Base-by-base conservation (phyloP, 2,113 vertebrate species). In the Sprattus sprattus region DNA sequence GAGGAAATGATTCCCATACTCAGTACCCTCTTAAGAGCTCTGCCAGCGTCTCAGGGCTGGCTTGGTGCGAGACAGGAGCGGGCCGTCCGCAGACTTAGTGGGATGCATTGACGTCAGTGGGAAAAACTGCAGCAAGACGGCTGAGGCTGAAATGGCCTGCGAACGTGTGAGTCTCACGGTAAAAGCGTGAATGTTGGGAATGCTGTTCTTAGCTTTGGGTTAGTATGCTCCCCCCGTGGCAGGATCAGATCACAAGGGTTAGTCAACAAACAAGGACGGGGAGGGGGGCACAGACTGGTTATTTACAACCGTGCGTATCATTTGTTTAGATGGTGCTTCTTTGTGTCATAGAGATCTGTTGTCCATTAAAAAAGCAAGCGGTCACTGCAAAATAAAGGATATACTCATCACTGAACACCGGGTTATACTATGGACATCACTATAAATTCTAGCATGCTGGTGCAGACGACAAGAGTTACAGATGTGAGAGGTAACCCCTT, bases 1-100 rank as follows among this genome's bases (percentile, higher is more conserved):
- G 45, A 78, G 82, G 54, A 54, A 45, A 54, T 81, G 83, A 46
- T 86, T 32, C 82, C 89, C 87, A 88, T 83, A 44, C 46, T 45
- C 20, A 50, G 85, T 81, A 16, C 6, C 85, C 84, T 83, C 15
- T 82, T 32, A 80, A 54, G 45, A 87, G 71, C 11, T 15, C 2
- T 71, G 64, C 54, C 54, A 60, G 54, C 54, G 6, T 60, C 54
- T 22, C 18, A 60, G 54, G 18, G 54, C 54, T 60, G 54, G 54
- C 54, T 60, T 71, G 64, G 64, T 13, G 64, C n/a, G 25, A 28
- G 2, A 71, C 25, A 1, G 64, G 2, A 71, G 7, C 10, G 64
- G 25, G 25, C 64, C 64, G 15, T 71, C 28, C 64, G 64, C 64
- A 71, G 64, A 71, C 64, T 32, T 71, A 71, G 64, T 25, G 25